Conservation (phyloP, 2,888 invertebrate genomes). For the Philopedon plagiatum region DNA sequence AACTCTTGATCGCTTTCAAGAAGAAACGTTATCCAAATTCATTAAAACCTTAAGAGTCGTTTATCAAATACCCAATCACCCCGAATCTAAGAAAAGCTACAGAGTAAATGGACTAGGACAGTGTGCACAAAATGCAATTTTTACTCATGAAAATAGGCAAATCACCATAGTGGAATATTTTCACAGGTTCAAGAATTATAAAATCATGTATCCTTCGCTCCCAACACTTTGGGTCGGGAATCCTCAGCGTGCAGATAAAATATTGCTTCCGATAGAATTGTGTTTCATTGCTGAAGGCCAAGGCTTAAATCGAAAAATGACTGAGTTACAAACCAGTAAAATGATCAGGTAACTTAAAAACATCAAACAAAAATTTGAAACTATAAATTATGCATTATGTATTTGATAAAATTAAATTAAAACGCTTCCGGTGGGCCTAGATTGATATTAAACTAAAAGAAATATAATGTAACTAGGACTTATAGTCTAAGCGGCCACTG, state of each 20-base stretch:
- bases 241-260: constrained; percentile 71
- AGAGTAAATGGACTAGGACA: constrained; percentile 68
- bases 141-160: constrained; percentile 58
- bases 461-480: too few relatives aligned
- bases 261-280: constrained; percentile 88
- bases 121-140: constrained; percentile 65
- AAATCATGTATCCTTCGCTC: constrained; percentile 74
- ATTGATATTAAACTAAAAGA: too few relatives aligned
- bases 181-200: constrained; percentile 60
- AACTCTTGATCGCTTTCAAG: constrained; percentile 50
- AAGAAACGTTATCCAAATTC: constrained; percentile 49
- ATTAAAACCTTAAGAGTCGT: constrained; percentile 65
- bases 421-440: too few relatives aligned
- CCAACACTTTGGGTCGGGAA: constrained; percentile 86
- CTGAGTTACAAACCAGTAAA: constrained; percentile 84
- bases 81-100: constrained; percentile 67
- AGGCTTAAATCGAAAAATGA: constrained; percentile 82
- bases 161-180: constrained; percentile 71
- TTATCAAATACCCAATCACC: constrained; percentile 68
- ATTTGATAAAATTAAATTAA: not conserved
- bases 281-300: constrained; percentile 86
- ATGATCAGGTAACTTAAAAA: constrained; percentile 82
- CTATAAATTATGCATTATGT: too few relatives aligned
- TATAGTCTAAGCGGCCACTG: too few relatives aligned
- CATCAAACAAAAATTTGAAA: too few relatives aligned